These are phyloP conservation scores for Hemitrygon akajei DNA, from an alignment of 2,797 vertebrate genomes.

Conservation along the genomic window DNA sequence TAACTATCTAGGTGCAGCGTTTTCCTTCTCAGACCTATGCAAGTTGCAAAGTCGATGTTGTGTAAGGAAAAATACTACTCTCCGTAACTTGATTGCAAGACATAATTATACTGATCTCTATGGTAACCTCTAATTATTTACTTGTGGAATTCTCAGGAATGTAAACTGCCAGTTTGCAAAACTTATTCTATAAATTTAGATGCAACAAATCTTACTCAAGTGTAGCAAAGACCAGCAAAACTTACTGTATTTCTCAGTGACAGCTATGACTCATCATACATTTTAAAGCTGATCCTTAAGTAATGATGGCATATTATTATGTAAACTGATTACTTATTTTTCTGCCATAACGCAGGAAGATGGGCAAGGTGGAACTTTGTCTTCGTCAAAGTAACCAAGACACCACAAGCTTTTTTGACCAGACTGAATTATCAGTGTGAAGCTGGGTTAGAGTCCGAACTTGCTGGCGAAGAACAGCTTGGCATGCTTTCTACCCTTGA, in stretches of 20 bases:
- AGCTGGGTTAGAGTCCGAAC: background rate
- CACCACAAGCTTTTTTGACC: background rate
- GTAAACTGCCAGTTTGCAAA: conserved; percentile 45
- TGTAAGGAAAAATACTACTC: background rate
- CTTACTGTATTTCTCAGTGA: background rate
- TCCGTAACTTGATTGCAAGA: conserved; percentile 18
- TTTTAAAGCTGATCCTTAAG: background rate
- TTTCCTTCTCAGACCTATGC: background rate
- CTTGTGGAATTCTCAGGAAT: conserved; percentile 55
- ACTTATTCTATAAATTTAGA: background rate
- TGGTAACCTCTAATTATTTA: conserved; percentile 63
- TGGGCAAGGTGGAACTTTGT: background rate
- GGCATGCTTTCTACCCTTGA: too few relatives aligned
- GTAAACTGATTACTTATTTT: background rate
- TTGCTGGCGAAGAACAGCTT: too few relatives aligned
- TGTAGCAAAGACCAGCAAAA: background rate
- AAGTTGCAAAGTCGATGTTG: background rate
- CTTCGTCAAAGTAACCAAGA: background rate
- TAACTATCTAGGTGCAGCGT: background rate
- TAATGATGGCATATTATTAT: background rate
- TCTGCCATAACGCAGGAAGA: background rate
- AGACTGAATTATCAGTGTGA: background rate
- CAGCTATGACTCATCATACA: background rate
- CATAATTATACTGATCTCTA: conserved; percentile 53
- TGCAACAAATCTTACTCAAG: background rate